A percentile compares a stretch with the other conserved stretches of the same genome.
Conservation (phyloP, 2,888 invertebrate species). For the Endotricha flammealis region DNA sequence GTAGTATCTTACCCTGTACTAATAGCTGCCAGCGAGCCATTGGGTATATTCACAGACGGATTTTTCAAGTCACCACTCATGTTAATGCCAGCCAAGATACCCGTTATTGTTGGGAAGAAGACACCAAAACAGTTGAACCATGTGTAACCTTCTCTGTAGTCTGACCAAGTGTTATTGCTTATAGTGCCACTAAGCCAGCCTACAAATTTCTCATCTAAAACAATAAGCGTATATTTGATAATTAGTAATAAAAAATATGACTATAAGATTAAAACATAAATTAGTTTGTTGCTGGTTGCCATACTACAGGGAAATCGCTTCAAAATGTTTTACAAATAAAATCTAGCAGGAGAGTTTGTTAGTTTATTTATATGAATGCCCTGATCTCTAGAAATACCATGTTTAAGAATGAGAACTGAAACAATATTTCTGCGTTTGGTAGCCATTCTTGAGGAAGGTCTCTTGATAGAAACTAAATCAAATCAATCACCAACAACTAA, state of each 20-base stretch:
- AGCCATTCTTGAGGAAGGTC: too few species aligned
- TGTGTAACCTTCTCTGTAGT: conserved; percentile 87
- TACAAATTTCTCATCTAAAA: conserved; percentile 81
- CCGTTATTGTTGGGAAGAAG: conserved; percentile 98
- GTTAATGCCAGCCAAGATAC: conserved; percentile 97
- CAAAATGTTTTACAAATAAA: too few species aligned
- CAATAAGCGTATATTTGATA: not conserved
- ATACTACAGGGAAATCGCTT: too few species aligned
- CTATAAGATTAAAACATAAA: too few species aligned
- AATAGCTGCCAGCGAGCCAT: conserved; percentile 95
- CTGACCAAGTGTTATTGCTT: conserved; percentile 87
- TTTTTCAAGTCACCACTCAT: conserved; percentile 98
- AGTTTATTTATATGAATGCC: too few species aligned
- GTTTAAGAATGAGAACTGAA: too few species aligned
- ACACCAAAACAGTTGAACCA: conserved; percentile 99
- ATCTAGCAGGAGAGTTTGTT: too few species aligned
- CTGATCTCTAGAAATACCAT: too few species aligned
- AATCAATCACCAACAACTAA: too few species aligned
- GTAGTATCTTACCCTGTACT: conserved; percentile 84
- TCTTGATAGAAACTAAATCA: too few species aligned
- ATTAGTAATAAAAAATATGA: conserved; percentile 1
- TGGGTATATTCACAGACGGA: conserved; percentile 95
- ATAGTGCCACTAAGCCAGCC: conserved; percentile 92
- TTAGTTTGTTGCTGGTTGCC: too few species aligned
- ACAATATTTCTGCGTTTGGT: too few species aligned